A percentile compares a stretch with the other conserved stretches of the same genome.
Evolutionary conservation across 2,888 invertebrate species (phyloP).

Genomic region (Germaria angustata): DNA sequence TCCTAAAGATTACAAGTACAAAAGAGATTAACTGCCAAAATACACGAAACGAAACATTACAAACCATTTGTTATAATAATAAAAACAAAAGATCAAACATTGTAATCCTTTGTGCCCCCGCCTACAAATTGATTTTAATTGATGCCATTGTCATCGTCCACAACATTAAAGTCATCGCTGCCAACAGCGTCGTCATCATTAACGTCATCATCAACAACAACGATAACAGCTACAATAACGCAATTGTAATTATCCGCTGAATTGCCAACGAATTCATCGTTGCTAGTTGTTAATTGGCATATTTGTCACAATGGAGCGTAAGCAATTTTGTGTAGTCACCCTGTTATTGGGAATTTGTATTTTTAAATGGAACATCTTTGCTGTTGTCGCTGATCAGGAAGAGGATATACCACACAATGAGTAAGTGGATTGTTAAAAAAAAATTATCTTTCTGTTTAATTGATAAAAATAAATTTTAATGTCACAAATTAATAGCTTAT

Average conservation of each 20-base stretch:
- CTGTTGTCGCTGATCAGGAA: slow-evolving; percentile 84
- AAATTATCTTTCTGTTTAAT: too few species aligned
- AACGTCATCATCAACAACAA: slow-evolving; percentile 11
- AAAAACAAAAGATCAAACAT: slow-evolving; percentile 6
- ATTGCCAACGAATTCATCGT: slow-evolving; percentile 8
- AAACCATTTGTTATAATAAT: slow-evolving; percentile 43
- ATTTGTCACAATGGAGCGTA: slow-evolving; percentile 72
- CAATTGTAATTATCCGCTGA: slow-evolving; percentile 28
- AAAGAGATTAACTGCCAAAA: slow-evolving; percentile 44
- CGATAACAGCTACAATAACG: background rate
- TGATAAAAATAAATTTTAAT: too few species aligned
- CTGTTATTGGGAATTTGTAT: slow-evolving; percentile 74
- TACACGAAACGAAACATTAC: slow-evolving; percentile 36
- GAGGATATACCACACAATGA: slow-evolving; percentile 95
- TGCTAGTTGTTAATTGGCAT: slow-evolving; percentile 11
- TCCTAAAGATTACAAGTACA: slow-evolving; percentile 48
- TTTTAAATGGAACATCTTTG: slow-evolving; percentile 74
- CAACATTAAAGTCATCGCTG: slow-evolving; percentile 33
- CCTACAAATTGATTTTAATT: slow-evolving; percentile 50
- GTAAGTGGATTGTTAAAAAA: slow-evolving; percentile 84
- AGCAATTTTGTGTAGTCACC: slow-evolving; percentile 74
- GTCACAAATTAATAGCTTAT: too few species aligned
- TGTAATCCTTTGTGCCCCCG: background rate
- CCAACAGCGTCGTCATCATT: background rate
- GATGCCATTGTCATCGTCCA: slow-evolving; percentile 50